A percentile compares a stretch with the other conserved stretches of the same genome.
phyloP scores from a whole-genome alignment of 2,113 vertebrate genomes.

The Gallinago jamesoni region DNA sequence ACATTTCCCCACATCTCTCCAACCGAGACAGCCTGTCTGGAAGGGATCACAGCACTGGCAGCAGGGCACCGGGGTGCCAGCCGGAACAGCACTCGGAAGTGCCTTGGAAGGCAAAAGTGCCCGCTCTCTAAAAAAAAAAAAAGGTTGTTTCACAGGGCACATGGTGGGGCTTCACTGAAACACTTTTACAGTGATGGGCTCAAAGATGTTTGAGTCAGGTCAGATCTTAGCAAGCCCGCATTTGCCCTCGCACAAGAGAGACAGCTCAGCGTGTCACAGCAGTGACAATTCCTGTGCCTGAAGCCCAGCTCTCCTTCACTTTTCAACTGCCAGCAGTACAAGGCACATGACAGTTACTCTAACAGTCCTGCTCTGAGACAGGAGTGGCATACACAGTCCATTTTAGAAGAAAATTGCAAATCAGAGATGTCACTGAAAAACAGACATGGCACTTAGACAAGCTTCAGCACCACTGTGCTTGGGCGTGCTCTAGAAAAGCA shows the following conservation, averaged over 20 bases:
- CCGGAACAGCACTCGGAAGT: neutral
- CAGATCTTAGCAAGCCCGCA: neutral
- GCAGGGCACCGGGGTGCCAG: neutral
- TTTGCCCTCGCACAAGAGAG: neutral
- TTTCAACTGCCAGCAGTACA: neutral
- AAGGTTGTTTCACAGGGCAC: rapidly evolving
- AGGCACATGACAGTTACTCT: neutral
- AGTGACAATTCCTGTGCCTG: neutral
- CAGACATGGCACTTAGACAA: neutral
- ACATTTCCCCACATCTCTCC: neutral
- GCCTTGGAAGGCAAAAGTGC: neutral
- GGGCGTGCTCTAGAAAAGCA: neutral
- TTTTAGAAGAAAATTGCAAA: neutral
- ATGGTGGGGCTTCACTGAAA: neutral
- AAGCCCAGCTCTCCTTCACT: neutral
- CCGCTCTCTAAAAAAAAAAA: neutral
- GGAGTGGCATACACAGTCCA: neutral
- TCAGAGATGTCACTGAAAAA: neutral
- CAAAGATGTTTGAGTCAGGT: rapidly evolving
- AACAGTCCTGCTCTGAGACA: neutral
- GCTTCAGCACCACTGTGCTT: neutral
- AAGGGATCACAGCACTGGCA: neutral
- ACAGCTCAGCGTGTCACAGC: neutral
- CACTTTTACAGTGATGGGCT: neutral
- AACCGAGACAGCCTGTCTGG: rapidly evolving